Evolutionary conservation across 2,888 invertebrate genomes (phyloP).

Genomic region (Nephrotoma guestfalica): DNA sequence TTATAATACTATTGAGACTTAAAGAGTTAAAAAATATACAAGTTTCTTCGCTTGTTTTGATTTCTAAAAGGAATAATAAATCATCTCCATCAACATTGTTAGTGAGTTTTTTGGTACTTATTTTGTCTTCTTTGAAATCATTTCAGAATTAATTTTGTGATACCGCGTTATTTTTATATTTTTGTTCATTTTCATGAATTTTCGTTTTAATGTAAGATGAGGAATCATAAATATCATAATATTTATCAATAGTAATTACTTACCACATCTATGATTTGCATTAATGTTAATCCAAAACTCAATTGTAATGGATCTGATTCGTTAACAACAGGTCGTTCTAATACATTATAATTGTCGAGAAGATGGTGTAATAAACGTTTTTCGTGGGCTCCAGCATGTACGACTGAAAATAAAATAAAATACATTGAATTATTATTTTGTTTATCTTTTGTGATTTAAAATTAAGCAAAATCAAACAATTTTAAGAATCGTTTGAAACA

Average conservation of each 20-base stretch:
- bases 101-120: neutral
- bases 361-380: conserved; percentile 80
- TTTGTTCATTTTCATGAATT: neutral
- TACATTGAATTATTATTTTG: no score
- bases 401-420: conserved; percentile 38
- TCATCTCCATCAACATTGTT: neutral
- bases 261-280: conserved; percentile 97
- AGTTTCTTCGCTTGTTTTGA: neutral
- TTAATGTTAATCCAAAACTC: conserved; percentile 89
- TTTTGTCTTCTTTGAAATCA: neutral
- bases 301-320: conserved; percentile 91
- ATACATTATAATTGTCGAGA: conserved; percentile 82
- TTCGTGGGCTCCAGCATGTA: conserved; percentile 79
- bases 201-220: neutral
- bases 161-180: neutral
- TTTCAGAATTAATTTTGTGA: neutral
- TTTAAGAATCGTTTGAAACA: no score
- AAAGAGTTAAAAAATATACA: neutral
- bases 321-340: conserved; percentile 89
- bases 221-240: neutral
- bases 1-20: neutral
- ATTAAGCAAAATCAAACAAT: no score
- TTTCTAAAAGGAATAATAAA: neutral
- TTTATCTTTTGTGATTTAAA: no score
- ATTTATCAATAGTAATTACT: conserved; percentile 27